These are phyloP conservation scores for Sternarchorhynchus goeldii DNA, from an alignment of 2,797 vertebrate species.

Conservation along the genomic window DNA sequence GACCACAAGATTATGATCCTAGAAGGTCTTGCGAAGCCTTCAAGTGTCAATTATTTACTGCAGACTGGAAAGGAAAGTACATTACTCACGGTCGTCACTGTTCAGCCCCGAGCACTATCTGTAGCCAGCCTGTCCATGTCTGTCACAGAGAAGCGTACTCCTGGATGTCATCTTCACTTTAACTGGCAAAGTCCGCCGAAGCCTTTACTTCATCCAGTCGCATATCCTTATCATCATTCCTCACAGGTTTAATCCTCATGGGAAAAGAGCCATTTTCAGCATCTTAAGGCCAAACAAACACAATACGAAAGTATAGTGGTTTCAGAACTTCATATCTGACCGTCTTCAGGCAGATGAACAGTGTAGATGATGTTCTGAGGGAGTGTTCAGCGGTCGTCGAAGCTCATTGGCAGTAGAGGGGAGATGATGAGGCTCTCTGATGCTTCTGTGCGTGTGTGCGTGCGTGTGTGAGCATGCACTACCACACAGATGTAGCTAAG, in stretches of 20 bases:
- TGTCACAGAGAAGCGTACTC: constrained; percentile 4
- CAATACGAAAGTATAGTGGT: not conserved
- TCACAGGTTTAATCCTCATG: constrained; percentile 21
- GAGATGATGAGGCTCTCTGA: constrained; percentile 37
- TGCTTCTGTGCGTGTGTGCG: constrained; percentile 29
- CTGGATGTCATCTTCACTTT: constrained; percentile 8
- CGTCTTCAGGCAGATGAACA: not conserved
- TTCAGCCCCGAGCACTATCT: constrained; percentile 23
- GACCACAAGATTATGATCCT: not conserved
- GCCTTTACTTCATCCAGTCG: not conserved
- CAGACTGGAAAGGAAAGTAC: not conserved
- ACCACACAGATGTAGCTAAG: constrained; percentile 70
- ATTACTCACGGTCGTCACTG: constrained; percentile 40
- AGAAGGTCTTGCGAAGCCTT: not conserved
- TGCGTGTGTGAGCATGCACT: constrained; percentile 30
- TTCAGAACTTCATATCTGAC: not conserved
- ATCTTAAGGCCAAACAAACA: not conserved
- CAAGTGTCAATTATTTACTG: not conserved
- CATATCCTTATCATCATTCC: not conserved
- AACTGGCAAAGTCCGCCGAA: constrained; percentile 17
- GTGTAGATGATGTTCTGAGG: constrained; percentile 2
- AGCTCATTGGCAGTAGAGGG: constrained; percentile 24
- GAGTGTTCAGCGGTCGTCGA: not conserved
- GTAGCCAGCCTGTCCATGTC: constrained; percentile 1
- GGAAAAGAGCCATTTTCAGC: not conserved